These are phyloP conservation scores for Hetaerina titia DNA, from an alignment of 2,888 invertebrate genomes.

Conservation along the genomic window DNA sequence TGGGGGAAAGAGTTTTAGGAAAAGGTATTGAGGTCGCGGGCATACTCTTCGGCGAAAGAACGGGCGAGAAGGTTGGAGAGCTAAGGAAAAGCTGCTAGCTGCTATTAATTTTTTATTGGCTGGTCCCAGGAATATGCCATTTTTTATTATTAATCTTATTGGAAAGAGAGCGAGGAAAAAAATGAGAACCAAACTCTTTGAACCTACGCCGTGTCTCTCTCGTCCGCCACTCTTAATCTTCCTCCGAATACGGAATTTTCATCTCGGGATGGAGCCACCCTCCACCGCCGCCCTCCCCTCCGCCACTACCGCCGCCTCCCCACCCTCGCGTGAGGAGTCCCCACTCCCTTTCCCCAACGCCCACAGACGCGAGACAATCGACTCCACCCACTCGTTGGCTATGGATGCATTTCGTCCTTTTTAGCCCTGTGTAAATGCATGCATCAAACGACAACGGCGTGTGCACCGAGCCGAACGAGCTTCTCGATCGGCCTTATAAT, in stretches of 20 bases:
- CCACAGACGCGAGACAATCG: background rate
- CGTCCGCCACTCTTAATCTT: background rate
- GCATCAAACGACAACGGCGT: background rate
- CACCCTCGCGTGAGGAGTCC: background rate
- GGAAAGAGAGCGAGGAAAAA: background rate
- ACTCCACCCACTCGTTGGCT: background rate
- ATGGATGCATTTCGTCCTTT: background rate
- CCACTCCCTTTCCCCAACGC: background rate
- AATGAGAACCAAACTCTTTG: background rate
- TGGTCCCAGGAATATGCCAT: constrained; percentile 16
- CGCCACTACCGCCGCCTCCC: background rate
- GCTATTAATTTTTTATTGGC: constrained; percentile 34
- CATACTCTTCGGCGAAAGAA: background rate
- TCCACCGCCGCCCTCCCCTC: background rate
- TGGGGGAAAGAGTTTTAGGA: background rate
- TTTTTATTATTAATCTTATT: background rate
- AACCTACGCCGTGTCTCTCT: background rate
- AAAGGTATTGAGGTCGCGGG: background rate
- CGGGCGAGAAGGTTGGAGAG: background rate
- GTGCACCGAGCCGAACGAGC: background rate
- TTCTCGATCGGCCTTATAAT: background rate
- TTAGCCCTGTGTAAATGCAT: background rate
- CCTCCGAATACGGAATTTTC: constrained; percentile 20
- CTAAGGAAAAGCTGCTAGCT: constrained; percentile 3
- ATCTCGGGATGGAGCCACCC: constrained; percentile 8